These are phyloP conservation scores for Sus scrofa DNA, from an alignment of 2,113 vertebrate species.

Conservation along the genomic window DNA sequence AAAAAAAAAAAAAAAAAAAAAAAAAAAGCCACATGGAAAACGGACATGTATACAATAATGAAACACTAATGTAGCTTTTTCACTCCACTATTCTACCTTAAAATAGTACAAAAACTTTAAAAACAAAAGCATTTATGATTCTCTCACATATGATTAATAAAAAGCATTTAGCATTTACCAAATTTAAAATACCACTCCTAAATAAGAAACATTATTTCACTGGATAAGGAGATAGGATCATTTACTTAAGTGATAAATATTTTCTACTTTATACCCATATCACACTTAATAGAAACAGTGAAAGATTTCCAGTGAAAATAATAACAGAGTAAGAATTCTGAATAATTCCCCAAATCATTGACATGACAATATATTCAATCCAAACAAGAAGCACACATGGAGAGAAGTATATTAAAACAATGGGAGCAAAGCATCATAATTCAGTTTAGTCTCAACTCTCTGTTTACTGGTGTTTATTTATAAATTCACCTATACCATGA, in stretches of 20 bases:
- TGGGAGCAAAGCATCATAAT: neutral
- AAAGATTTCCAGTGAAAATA: neutral
- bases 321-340: neutral
- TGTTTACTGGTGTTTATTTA: neutral
- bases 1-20: too few species aligned
- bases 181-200: neutral
- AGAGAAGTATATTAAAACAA: neutral
- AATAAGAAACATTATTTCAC: neutral
- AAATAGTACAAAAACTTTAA: neutral
- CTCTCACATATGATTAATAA: neutral
- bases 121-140: neutral
- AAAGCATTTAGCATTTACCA: neutral
- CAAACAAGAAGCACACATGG: neutral
- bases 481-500: neutral
- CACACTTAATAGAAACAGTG: neutral
- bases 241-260: neutral
- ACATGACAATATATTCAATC: neutral
- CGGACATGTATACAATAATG: neutral
- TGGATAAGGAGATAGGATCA: neutral
- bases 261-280: neutral
- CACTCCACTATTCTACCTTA: neutral
- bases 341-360: neutral
- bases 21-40: neutral
- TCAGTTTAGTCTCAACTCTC: neutral
- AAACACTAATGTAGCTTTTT: neutral